Evolutionary conservation across 2,888 invertebrate species (phyloP).

Genomic region (Oscheius sp.): DNA sequence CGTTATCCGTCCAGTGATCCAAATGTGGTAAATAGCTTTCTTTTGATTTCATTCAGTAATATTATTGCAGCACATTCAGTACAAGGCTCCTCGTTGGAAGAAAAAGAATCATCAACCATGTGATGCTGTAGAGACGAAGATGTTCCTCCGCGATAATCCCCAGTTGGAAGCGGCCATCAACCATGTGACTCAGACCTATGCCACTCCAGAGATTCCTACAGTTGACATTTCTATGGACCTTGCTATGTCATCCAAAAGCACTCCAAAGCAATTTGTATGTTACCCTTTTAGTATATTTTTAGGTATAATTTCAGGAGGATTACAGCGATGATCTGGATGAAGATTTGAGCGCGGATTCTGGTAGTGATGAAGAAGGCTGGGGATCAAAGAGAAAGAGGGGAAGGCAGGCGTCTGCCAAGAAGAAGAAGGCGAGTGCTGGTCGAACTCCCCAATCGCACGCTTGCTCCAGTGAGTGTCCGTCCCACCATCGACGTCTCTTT

Average conservation of each 20-base stretch:
- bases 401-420: slow-evolving; percentile 37
- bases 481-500: not conserved
- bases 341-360: slow-evolving; percentile 33
- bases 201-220: slow-evolving; percentile 14
- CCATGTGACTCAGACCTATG: slow-evolving; percentile 11
- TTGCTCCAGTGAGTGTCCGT: slow-evolving; percentile 28
- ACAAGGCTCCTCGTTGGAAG: slow-evolving; percentile 64
- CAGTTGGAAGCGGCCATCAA: slow-evolving; percentile 59
- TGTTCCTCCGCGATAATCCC: slow-evolving; percentile 66
- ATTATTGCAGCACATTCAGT: slow-evolving; percentile 55
- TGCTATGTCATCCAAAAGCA: slow-evolving; percentile 17
- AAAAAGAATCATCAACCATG: slow-evolving; percentile 60
- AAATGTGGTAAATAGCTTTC: slow-evolving; percentile 47
- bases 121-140: slow-evolving; percentile 67
- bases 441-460: slow-evolving; percentile 12
- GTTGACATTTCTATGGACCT: slow-evolving; percentile 21
- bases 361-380: slow-evolving; percentile 69
- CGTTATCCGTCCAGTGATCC: slow-evolving; percentile 52
- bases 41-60: not conserved
- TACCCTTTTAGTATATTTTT: slow-evolving; percentile 4
- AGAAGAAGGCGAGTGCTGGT: slow-evolving; percentile 40
- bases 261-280: slow-evolving; percentile 35
- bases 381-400: slow-evolving; percentile 57
- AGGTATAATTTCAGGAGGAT: slow-evolving; percentile 44
- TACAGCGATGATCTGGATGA: slow-evolving; percentile 52